A percentile compares a stretch with the other conserved stretches of the same genome.
phyloP scores from a whole-genome alignment of 1,140 invertebrate genomes.

The Anastatus disparis region DNA sequence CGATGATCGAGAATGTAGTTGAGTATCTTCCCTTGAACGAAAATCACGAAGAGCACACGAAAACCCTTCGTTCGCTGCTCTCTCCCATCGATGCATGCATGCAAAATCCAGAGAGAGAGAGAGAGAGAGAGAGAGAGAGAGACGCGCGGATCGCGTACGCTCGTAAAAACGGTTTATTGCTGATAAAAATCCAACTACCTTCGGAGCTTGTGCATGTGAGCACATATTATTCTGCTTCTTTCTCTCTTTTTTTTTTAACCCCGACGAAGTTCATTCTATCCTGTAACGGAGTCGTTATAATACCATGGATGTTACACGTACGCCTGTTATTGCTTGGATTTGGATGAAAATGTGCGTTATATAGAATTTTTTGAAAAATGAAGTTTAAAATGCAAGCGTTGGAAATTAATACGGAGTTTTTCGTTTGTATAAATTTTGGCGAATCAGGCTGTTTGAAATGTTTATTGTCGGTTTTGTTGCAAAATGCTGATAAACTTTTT shows the following conservation, averaged over 20 bases:
- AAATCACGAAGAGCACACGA: neutral
- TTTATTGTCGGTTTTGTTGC: no score
- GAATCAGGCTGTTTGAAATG: no score
- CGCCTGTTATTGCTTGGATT: neutral
- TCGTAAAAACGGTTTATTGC: conserved; percentile 48
- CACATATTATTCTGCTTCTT: no score
- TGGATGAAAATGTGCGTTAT: no score
- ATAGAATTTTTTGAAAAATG: neutral
- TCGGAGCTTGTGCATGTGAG: no score
- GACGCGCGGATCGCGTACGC: no score
- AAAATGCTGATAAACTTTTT: no score
- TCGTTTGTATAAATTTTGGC: conserved; percentile 10
- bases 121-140: no score
- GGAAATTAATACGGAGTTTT: conserved; percentile 10
- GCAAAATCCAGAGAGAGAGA: conserved; percentile 34
- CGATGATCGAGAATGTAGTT: neutral
- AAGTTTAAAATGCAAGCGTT: neutral
- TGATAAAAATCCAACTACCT: conserved; percentile 42
- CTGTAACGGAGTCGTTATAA: neutral
- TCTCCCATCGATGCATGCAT: neutral
- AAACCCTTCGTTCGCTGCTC: neutral
- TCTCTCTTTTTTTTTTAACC: no score
- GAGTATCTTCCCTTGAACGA: conserved; percentile 14
- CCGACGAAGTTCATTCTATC: neutral
- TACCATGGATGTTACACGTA: neutral